phyloP scores from a whole-genome alignment of 2,888 invertebrate genomes.

The Clostera curtula region DNA sequence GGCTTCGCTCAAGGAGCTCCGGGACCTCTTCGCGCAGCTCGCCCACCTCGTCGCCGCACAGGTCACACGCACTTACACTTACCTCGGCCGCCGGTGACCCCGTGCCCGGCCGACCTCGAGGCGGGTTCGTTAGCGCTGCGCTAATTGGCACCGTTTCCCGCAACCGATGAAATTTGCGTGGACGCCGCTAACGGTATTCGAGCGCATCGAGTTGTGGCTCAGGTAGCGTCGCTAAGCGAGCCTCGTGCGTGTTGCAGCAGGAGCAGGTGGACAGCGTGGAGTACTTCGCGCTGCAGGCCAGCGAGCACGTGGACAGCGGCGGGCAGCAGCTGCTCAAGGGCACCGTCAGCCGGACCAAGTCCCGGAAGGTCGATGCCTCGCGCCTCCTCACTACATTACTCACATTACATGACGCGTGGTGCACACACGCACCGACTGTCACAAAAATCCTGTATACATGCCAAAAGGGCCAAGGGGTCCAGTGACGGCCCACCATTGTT shows the following conservation, averaged over 20 bases:
- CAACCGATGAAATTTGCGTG: too few relatives aligned
- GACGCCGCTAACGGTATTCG: too few relatives aligned
- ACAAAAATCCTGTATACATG: too few relatives aligned
- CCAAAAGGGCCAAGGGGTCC: too few relatives aligned
- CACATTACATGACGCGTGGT: not conserved
- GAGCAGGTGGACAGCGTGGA: conserved; percentile 79
- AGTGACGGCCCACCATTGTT: too few relatives aligned
- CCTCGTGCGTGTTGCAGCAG: conserved; percentile 59
- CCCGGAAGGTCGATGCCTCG: conserved; percentile 60
- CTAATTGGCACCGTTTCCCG: not conserved
- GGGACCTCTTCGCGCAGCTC: conserved; percentile 83
- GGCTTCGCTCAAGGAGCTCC: conserved; percentile 86
- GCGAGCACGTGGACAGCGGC: conserved; percentile 74
- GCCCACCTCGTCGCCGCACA: not conserved
- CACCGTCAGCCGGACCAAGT: conserved; percentile 55
- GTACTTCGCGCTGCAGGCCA: conserved; percentile 78
- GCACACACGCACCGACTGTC: too few relatives aligned
- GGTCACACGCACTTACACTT: too few relatives aligned
- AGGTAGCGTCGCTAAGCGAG: too few relatives aligned
- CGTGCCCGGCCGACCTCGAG: too few relatives aligned
- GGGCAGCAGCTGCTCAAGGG: conserved; percentile 70
- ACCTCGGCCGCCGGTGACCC: too few relatives aligned
- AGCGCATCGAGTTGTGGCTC: too few relatives aligned
- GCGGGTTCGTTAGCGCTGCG: not conserved
- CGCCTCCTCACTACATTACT: not conserved